A percentile compares a stretch with the other conserved stretches of the same genome.
These are phyloP conservation scores for Sardina pilchardus DNA, from an alignment of 2,113 vertebrate species.

Conservation along the genomic window DNA sequence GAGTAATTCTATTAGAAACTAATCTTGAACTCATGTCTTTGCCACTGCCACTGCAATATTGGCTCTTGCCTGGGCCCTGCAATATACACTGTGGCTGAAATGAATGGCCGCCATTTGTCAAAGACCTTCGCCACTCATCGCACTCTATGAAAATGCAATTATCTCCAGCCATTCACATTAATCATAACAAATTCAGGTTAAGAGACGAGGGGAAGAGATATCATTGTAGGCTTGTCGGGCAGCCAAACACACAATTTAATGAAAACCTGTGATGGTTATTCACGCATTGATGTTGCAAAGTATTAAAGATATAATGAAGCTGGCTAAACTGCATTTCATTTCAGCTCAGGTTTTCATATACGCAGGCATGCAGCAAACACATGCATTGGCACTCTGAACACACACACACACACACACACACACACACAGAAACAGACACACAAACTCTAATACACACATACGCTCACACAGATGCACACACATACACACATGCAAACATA, in stretches of 20 bases:
- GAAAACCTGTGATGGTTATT: conserved; percentile 38
- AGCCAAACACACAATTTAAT: conserved; percentile 30
- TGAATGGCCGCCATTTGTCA: conserved; percentile 1
- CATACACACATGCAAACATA: background rate
- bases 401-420: background rate
- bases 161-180: conserved; percentile 28
- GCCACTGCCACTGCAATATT: background rate
- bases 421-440: background rate
- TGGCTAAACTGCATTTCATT: background rate
- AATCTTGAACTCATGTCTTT: background rate
- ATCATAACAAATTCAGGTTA: conserved; percentile 28
- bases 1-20: background rate
- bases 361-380: no score
- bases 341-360: no score
- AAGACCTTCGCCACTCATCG: background rate
- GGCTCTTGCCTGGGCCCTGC: background rate
- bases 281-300: conserved; percentile 23
- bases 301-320: conserved; percentile 27
- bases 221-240: conserved; percentile 23
- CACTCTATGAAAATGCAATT: conserved; percentile 25
- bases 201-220: conserved; percentile 18
- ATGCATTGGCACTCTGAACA: no score
- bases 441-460: background rate
- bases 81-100: background rate
- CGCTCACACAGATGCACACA: background rate